Percentiles rank a stretch among this genome's conserved stretches.
These are phyloP conservation scores for Polymixis lichenea DNA, from an alignment of 2,888 invertebrate genomes.

Conservation along the genomic window DNA sequence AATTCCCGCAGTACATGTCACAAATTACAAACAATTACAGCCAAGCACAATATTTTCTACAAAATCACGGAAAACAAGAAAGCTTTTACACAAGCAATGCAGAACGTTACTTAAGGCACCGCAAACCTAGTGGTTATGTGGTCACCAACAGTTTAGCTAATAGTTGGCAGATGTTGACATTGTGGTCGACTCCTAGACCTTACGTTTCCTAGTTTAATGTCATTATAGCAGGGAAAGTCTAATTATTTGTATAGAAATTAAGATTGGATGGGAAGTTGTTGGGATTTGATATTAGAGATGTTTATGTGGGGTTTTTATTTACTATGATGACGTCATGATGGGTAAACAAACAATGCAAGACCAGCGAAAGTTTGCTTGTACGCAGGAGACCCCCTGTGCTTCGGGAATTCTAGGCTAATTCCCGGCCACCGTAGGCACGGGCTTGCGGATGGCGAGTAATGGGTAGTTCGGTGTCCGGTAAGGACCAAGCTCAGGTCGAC, in stretches of 20 bases:
- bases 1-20: not conserved
- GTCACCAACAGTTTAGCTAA: slow-evolving; percentile 67
- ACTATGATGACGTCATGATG: not conserved
- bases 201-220: slow-evolving; percentile 61
- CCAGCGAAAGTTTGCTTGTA: not conserved
- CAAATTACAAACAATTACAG: slow-evolving; percentile 28
- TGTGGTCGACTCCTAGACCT: slow-evolving; percentile 63
- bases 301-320: not conserved
- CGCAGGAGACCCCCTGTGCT: too few relatives aligned
- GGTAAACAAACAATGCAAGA: not conserved
- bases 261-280: slow-evolving; percentile 26
- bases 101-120: slow-evolving; percentile 59
- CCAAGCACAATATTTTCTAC: slow-evolving; percentile 34
- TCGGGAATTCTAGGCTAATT: too few relatives aligned
- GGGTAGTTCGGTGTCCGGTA: too few relatives aligned
- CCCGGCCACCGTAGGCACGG: too few relatives aligned
- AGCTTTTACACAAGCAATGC: slow-evolving; percentile 49
- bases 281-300: slow-evolving; percentile 32
- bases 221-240: slow-evolving; percentile 58
- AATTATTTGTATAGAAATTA: slow-evolving; percentile 53
- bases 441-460: too few relatives aligned
- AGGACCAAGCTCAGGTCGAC: too few relatives aligned
- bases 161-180: slow-evolving; percentile 69
- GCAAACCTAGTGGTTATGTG: slow-evolving; percentile 69
- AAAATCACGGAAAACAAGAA: slow-evolving; percentile 60